Conservation (phyloP, 2,888 invertebrate species). For the Rhopalosiphum nymphaeae region DNA sequence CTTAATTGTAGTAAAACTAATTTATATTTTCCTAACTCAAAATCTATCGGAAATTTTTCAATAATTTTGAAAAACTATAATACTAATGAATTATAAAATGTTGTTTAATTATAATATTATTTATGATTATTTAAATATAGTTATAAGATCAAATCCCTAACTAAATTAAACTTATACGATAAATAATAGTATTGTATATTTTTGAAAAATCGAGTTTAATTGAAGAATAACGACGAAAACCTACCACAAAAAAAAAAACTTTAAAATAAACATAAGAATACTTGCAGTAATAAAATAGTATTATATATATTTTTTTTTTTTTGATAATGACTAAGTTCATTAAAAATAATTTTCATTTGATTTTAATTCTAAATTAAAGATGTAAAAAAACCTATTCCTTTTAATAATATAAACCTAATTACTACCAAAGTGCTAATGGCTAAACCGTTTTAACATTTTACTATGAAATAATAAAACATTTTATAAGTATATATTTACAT, state of each 20-base stretch:
- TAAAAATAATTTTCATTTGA: constrained; percentile 42
- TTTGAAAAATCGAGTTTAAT: background rate
- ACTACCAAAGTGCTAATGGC: constrained; percentile 1
- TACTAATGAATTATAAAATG: background rate
- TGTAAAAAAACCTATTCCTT: background rate
- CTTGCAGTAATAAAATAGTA: constrained; percentile 6
- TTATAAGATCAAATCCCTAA: background rate
- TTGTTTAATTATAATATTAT: background rate
- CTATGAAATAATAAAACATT: background rate
- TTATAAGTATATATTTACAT: background rate
- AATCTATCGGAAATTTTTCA: background rate
- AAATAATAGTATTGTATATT: background rate
- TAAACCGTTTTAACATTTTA: background rate
- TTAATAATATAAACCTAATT: constrained; percentile 27
- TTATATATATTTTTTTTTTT: background rate
- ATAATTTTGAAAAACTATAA: background rate
- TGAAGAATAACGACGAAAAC: background rate
- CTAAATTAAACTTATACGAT: background rate
- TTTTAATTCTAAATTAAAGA: constrained; percentile 37
- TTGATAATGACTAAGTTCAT: constrained; percentile 43
- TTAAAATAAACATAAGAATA: background rate
- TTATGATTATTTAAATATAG: background rate
- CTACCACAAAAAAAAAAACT: background rate
- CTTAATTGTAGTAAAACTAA: no score
- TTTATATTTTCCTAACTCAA: no score